phyloP scores from a whole-genome alignment of 2,888 invertebrate genomes.

The Hartigia nigra region DNA sequence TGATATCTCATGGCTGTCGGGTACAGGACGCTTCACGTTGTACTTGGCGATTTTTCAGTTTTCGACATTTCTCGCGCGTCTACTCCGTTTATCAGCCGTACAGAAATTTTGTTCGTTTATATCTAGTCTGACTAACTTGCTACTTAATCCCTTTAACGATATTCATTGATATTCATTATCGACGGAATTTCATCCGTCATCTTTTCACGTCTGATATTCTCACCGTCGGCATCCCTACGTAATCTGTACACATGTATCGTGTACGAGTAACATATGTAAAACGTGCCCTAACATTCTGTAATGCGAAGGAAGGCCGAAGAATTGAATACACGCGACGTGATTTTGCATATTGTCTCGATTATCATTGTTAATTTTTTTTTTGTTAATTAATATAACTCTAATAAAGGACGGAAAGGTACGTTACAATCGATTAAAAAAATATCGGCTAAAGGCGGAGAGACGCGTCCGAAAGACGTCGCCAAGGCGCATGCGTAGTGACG shows the following conservation, averaged over 20 bases:
- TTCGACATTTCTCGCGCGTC: neutral
- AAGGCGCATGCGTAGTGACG: neutral
- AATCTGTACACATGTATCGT: neutral
- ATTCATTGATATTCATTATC: neutral
- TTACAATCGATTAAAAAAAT: neutral
- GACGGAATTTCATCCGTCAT: neutral
- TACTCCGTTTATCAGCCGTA: neutral
- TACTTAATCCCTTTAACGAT: neutral
- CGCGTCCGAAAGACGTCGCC: neutral
- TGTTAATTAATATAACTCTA: neutral
- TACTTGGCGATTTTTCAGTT: conserved; percentile 18
- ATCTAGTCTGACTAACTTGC: neutral
- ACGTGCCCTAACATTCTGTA: neutral
- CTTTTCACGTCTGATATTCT: neutral
- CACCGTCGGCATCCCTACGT: neutral
- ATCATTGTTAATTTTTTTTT: neutral
- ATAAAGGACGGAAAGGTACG: neutral
- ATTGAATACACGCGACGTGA: neutral
- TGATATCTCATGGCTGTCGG: conserved; percentile 37
- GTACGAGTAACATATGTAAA: neutral
- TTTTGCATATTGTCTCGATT: neutral
- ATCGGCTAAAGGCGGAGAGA: neutral
- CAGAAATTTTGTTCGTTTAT: neutral
- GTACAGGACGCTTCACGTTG: conserved; percentile 35
- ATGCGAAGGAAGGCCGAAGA: neutral